These are phyloP conservation scores for Cossypha heuglini DNA, from an alignment of 2,797 vertebrate species.

Conservation along the genomic window DNA sequence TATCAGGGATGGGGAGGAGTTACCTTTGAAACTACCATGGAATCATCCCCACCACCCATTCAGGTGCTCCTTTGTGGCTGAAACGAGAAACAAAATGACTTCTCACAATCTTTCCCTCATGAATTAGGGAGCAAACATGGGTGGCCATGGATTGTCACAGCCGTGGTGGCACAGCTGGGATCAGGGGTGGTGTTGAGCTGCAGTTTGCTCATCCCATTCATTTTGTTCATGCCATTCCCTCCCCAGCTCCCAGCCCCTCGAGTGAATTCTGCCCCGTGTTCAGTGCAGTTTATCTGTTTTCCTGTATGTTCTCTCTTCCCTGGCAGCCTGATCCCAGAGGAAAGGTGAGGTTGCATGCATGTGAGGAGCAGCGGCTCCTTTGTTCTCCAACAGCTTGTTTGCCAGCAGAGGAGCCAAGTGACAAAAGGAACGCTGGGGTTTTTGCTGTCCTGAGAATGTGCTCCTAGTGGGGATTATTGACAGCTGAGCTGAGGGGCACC, in stretches of 20 bases:
- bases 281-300: slow-evolving; percentile 22
- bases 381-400: background rate
- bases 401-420: background rate
- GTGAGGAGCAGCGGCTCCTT: background rate
- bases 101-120: background rate
- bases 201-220: background rate
- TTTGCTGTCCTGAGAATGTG: background rate
- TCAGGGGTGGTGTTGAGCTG: background rate
- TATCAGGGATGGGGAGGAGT: fast-evolving
- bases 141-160: background rate
- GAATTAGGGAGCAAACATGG: fast-evolving
- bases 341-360: slow-evolving; percentile 24
- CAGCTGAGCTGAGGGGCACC: background rate
- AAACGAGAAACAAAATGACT: background rate
- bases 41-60: background rate
- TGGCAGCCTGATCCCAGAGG: slow-evolving; percentile 5
- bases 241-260: background rate
- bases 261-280: slow-evolving; percentile 27
- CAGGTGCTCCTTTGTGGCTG: background rate
- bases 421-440: background rate
- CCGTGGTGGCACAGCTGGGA: background rate
- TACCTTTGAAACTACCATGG: background rate
- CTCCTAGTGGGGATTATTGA: background rate
- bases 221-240: too few species aligned
- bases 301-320: background rate